A percentile compares a stretch with the other conserved stretches of the same genome.
Conservation (phyloP, 1,140 invertebrate genomes). For the Zaprionus tsacasi region DNA sequence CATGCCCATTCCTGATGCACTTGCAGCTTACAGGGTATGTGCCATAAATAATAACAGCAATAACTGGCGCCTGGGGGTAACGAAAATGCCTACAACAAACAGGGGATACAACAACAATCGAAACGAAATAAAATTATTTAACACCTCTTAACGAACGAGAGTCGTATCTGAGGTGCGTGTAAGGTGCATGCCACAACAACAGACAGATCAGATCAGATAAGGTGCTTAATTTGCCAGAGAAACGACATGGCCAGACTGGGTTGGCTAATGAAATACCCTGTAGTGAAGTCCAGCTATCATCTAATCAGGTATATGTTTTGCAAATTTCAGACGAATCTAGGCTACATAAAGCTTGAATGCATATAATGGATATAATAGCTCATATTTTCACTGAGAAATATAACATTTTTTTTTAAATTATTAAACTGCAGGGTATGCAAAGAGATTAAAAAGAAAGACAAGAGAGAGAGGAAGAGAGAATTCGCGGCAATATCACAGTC, state of each 20-base stretch:
- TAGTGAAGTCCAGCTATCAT: background rate
- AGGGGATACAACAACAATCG: constrained; percentile 3
- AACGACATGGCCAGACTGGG: too few species aligned
- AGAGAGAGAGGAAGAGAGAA: background rate
- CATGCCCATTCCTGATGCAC: background rate
- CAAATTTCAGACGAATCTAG: background rate
- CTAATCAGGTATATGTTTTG: background rate
- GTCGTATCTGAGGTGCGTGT: constrained; percentile 30
- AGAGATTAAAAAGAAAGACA: background rate
- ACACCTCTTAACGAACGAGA: constrained; percentile 50
- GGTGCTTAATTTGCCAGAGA: constrained; percentile 1
- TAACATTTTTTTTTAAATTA: too few species aligned
- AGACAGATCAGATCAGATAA: background rate
- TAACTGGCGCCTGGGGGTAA: constrained; percentile 24
- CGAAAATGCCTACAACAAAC: constrained; percentile 30
- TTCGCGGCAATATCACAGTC: background rate
- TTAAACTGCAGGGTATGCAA: background rate
- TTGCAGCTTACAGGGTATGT: constrained; percentile 7
- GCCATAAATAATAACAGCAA: constrained; percentile 46
- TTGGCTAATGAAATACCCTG: background rate
- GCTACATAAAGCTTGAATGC: too few species aligned
- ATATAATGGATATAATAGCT: too few species aligned
- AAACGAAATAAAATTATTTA: constrained; percentile 62
- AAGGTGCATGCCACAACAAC: constrained; percentile 28
- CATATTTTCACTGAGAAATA: too few species aligned